A percentile compares a stretch with the other conserved stretches of the same genome.
Conservation (phyloP, 2,113 vertebrate genomes). For the Ranitomeya variabilis region DNA sequence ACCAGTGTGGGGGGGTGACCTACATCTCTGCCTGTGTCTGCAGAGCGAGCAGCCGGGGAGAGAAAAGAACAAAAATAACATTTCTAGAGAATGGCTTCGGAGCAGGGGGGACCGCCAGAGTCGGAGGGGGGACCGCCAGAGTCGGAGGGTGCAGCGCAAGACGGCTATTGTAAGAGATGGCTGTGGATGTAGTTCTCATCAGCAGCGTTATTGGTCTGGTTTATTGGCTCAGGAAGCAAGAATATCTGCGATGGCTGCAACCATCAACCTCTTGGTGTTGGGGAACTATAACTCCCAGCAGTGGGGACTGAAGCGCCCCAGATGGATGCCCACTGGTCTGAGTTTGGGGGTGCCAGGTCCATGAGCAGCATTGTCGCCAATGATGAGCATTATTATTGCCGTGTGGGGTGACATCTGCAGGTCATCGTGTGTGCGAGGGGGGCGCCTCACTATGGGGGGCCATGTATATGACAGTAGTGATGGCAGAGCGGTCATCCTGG, state of each 20-base stretch:
- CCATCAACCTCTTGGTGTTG: background rate
- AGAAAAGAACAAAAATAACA: background rate
- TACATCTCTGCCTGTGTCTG: conserved; percentile 35
- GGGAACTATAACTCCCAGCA: background rate
- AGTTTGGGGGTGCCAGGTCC: background rate
- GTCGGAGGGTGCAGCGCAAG: background rate
- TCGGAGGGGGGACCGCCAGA: background rate
- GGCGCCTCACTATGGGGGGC: background rate
- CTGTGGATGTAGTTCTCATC: no score
- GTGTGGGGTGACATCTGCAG: background rate
- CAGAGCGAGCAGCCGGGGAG: background rate
- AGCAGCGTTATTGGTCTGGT: background rate
- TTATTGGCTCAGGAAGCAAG: background rate
- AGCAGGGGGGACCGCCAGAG: background rate
- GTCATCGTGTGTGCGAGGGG: background rate
- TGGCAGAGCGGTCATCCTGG: background rate
- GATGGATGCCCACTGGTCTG: background rate
- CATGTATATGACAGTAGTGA: background rate
- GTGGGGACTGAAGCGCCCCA: background rate
- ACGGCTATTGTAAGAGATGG: background rate
- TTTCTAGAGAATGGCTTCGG: background rate
- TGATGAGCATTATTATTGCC: background rate
- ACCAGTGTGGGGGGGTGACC: conserved; percentile 12
- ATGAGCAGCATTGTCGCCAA: background rate
- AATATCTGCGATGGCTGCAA: background rate